Evolutionary conservation across 2,797 vertebrate species (phyloP), one percentile per base, ranked within the genome.

Genomic region (Epinephelus awoara): DNA sequence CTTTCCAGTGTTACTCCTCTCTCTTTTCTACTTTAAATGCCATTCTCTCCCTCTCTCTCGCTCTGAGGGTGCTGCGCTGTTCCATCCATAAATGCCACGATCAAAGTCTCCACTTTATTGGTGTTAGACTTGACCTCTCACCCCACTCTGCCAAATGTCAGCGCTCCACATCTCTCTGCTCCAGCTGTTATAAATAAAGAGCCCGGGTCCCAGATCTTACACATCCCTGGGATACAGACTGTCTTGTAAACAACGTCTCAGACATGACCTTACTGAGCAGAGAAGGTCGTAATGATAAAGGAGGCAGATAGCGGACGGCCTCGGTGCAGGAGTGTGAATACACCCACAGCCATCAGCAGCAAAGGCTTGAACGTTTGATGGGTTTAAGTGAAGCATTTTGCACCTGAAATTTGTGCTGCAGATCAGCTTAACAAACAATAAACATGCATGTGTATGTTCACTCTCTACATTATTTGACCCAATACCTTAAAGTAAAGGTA

Each of bases 181-280:
- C 94, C 97, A 98, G 97, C 97, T 98, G 97, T 96, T 97, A 96
- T 96, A 95, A 95, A 97, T 98, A 97, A 98, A 97, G 93, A 93
- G 88, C 91, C 77, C 89, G 91, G 93, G 88, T 95, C 96, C 94
- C 93, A 94, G 64, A 77, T 84, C 86, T 72, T 83, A 92, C 91
- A 90, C 86, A 89, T 92, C 91, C 65, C 79, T 84, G 55, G 88
- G 83, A 91, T 90, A 85, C 67, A 88, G 87, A 71, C 84, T 77
- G 87, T 90, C 93, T 90, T 91, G 84, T 93, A 93, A 93, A 94
- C 87, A 90, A 77, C 80, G 67, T 91, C 85, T 89, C 72, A 85
- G 82, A 91, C 85, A 61, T 87, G 91, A 92, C 89, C 88, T 90
- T 79, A 54, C 80, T 34, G 81, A 80, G 75, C 68, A 47, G 76